phyloP scores from a whole-genome alignment of 2,113 vertebrate species.

The Carassius carassius region DNA sequence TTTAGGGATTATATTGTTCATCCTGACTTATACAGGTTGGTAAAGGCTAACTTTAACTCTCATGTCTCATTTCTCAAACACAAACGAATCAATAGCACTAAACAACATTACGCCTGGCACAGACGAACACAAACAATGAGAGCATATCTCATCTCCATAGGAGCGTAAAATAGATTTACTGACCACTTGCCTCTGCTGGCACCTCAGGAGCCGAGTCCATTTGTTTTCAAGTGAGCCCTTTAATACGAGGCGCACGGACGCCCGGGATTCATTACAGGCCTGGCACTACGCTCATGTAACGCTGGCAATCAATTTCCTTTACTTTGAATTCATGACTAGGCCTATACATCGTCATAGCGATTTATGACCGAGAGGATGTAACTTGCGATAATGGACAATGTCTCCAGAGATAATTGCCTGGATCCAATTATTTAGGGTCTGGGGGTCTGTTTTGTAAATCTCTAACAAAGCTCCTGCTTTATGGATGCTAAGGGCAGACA shows the following conservation, averaged over 20 bases:
- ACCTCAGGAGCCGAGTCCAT: conserved; percentile 51
- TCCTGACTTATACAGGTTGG: conserved; percentile 19
- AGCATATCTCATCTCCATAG: conserved; percentile 38
- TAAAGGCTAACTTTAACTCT: conserved; percentile 19
- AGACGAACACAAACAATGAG: conserved; percentile 16
- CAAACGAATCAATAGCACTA: conserved; percentile 44
- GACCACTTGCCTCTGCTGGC: conserved; percentile 45
- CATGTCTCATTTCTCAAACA: conserved; percentile 26
- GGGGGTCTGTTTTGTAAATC: conserved; percentile 57
- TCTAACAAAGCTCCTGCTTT: conserved; percentile 37
- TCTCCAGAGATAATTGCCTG: conserved; percentile 56
- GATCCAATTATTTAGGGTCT: conserved; percentile 58
- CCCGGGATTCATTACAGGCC: conserved; percentile 52
- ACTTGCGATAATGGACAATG: conserved; percentile 59
- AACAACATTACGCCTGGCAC: conserved; percentile 22
- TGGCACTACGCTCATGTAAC: conserved; percentile 49
- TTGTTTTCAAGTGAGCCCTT: conserved; percentile 53
- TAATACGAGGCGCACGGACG: conserved; percentile 31
- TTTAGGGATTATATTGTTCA: background rate
- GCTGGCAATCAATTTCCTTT: conserved; percentile 58
- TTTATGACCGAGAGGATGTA: conserved; percentile 55
- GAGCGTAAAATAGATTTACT: conserved; percentile 56
- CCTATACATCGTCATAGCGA: conserved; percentile 48
- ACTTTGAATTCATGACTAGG: conserved; percentile 56
- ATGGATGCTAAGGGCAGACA: conserved; percentile 43